These are phyloP conservation scores for Trissolcus brochymenae DNA, from an alignment of 2,888 invertebrate species.

Conservation along the genomic window DNA sequence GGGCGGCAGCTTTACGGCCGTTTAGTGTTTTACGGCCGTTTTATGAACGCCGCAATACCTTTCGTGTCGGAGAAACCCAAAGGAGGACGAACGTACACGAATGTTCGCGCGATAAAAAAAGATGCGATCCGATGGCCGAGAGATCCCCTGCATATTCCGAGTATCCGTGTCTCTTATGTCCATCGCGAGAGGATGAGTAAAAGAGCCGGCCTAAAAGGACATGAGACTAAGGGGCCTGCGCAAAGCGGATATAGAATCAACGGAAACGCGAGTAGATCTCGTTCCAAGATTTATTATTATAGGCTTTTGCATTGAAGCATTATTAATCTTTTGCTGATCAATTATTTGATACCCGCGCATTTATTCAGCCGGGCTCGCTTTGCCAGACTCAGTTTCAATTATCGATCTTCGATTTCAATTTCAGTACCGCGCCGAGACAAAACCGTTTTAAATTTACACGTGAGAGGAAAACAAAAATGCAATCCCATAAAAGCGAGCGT, in stretches of 20 bases:
- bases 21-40: constrained; percentile 76
- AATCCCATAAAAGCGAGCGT: too few species aligned
- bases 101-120: constrained; percentile 9
- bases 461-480: too few species aligned
- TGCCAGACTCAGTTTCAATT: constrained; percentile 33
- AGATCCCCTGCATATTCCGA: constrained; percentile 49
- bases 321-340: constrained; percentile 51
- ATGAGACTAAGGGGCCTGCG: constrained; percentile 28
- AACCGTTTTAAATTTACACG: background rate
- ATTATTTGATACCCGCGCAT: constrained; percentile 47
- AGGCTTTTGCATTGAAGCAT: constrained; percentile 14
- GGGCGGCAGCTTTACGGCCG: constrained; percentile 76
- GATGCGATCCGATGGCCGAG: constrained; percentile 23
- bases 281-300: constrained; percentile 46
- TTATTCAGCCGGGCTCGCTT: constrained; percentile 20
- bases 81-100: constrained; percentile 13
- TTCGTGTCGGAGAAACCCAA: constrained; percentile 54
- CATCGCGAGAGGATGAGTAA: constrained; percentile 46
- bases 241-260: constrained; percentile 42
- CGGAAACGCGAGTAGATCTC: constrained; percentile 45
- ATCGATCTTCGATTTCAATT: constrained; percentile 35
- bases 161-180: constrained; percentile 52
- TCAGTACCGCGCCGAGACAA: background rate
- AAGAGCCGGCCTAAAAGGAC: constrained; percentile 48
- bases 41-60: constrained; percentile 73